phyloP scores from a whole-genome alignment of 2,888 invertebrate genomes.

The Arenicola marina region DNA sequence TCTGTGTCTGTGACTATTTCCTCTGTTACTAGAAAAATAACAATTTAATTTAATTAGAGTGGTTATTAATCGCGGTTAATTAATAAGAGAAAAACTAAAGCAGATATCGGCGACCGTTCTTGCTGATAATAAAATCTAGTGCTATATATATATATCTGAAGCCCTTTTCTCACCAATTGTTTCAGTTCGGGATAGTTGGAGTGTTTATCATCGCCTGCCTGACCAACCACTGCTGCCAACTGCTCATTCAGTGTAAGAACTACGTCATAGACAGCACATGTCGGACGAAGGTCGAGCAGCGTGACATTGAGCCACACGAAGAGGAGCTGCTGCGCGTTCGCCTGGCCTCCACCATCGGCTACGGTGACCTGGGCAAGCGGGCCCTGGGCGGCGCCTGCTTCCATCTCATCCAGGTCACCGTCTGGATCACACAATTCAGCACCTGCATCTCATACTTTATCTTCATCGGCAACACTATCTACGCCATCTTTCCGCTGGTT shows the following conservation, averaged over 20 bases:
- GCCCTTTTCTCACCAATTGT: too few relatives aligned
- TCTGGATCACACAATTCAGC: constrained; percentile 55
- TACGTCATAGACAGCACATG: constrained; percentile 34
- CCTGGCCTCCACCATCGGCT: constrained; percentile 26
- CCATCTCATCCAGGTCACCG: constrained; percentile 46
- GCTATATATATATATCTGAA: too few relatives aligned
- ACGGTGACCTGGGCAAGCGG: constrained; percentile 54
- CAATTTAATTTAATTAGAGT: too few relatives aligned
- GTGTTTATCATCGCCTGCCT: constrained; percentile 47
- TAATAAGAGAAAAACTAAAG: too few relatives aligned
- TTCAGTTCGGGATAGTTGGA: constrained; percentile 50
- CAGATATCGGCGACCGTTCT: too few relatives aligned
- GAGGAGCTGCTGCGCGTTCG: constrained; percentile 2
- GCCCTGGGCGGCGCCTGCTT: constrained; percentile 47
- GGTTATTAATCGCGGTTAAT: too few relatives aligned
- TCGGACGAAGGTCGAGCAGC: background rate
- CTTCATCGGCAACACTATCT: constrained; percentile 55
- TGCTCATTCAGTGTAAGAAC: constrained; percentile 54
- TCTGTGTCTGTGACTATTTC: too few relatives aligned
- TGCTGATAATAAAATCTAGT: too few relatives aligned
- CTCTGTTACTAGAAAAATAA: too few relatives aligned
- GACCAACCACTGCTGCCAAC: constrained; percentile 55
- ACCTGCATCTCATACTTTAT: constrained; percentile 55
- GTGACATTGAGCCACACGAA: constrained; percentile 7
- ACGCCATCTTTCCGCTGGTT: constrained; percentile 42